Conservation (phyloP, 1,140 invertebrate genomes). For the Vanessa tameamea region DNA sequence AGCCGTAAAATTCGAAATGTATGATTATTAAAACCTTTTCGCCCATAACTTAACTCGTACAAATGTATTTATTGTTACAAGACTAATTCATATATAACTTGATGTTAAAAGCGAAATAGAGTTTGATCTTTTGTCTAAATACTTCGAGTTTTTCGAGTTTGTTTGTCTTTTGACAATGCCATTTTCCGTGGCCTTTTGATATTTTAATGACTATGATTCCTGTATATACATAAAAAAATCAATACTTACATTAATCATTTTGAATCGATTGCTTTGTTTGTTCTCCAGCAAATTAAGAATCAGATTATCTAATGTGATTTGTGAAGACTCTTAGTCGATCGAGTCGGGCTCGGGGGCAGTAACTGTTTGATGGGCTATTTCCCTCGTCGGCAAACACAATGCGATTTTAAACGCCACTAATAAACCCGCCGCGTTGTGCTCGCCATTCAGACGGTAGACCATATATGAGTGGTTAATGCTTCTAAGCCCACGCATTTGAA, state of each 20-base stretch:
- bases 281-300: conserved; percentile 1
- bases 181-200: too few species aligned
- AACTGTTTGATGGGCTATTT: conserved; percentile 47
- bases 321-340: conserved; percentile 30
- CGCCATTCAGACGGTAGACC: conserved; percentile 1
- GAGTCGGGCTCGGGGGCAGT: conserved; percentile 21
- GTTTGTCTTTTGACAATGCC: too few species aligned
- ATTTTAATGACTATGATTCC: too few species aligned
- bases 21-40: too few species aligned
- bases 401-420: conserved; percentile 1
- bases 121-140: too few species aligned
- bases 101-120: too few species aligned
- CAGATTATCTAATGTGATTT: conserved; percentile 8
- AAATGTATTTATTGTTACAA: too few species aligned
- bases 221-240: background rate
- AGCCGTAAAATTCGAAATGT: too few species aligned
- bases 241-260: background rate
- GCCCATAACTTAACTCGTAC: too few species aligned
- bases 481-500: background rate
- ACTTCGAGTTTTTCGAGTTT: too few species aligned
- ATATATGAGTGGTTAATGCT: background rate
- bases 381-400: conserved; percentile 33
- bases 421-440: background rate
- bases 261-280: background rate
- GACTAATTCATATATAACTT: too few species aligned